phyloP scores from a whole-genome alignment of 2,797 vertebrate species.

The Ambastaia sidthimunki region DNA sequence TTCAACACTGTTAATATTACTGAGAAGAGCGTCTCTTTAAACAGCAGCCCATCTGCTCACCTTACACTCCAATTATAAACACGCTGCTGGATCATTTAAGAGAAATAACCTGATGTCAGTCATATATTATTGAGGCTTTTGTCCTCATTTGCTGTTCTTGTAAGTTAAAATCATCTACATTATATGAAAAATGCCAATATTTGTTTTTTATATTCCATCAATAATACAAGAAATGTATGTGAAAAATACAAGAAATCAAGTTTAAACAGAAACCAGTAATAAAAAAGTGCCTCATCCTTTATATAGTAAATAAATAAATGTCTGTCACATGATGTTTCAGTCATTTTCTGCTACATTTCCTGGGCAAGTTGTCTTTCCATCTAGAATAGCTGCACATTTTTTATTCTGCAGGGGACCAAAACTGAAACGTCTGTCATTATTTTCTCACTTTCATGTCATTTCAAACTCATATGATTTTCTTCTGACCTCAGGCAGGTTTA shows the following conservation, averaged over 20 bases:
- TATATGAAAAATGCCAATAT: not conserved
- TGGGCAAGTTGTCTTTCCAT: not conserved
- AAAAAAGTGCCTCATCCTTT: not conserved
- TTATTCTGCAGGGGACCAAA: not conserved
- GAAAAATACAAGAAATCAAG: no score
- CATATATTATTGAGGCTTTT: not conserved
- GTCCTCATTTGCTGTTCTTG: not conserved
- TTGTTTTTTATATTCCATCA: not conserved
- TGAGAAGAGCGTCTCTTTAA: conserved; percentile 15
- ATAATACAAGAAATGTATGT: not conserved
- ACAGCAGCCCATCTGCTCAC: conserved; percentile 29
- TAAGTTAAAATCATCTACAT: no score
- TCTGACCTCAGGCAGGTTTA: not conserved
- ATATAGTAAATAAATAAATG: not conserved
- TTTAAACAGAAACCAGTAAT: not conserved
- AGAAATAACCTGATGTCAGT: conserved; percentile 18
- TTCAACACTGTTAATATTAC: conserved; percentile 40
- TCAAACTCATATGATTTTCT: not conserved
- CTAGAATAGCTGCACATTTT: not conserved
- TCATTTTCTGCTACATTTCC: not conserved
- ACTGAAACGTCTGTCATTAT: no score
- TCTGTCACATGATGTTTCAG: not conserved
- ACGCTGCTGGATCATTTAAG: conserved; percentile 7
- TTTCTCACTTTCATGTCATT: not conserved
- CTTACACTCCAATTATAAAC: conserved; percentile 34